These are phyloP conservation scores for Sphaerophoria rueppellii DNA, from an alignment of 2,888 invertebrate genomes.

Conservation along the genomic window DNA sequence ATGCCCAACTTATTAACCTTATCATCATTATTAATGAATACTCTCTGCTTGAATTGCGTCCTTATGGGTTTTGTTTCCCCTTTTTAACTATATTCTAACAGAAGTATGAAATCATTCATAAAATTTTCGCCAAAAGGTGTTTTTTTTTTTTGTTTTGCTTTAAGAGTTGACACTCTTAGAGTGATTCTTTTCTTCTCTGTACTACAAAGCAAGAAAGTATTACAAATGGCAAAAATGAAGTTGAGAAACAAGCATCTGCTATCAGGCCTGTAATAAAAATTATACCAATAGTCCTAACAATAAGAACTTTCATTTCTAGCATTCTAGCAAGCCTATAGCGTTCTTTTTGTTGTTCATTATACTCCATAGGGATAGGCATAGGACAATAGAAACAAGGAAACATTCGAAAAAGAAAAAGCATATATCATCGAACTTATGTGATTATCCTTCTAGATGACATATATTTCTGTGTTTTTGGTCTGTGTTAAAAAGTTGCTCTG, in stretches of 20 bases:
- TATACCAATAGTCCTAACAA: slow-evolving; percentile 11
- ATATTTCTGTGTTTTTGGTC: slow-evolving; percentile 48
- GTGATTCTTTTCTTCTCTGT: too few relatives aligned
- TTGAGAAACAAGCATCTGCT: slow-evolving; percentile 27
- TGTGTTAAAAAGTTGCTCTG: slow-evolving; percentile 36
- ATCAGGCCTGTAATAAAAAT: slow-evolving; percentile 19
- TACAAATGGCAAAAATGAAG: neutral
- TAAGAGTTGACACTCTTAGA: too few relatives aligned
- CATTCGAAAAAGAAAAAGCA: slow-evolving; percentile 30
- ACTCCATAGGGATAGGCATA: slow-evolving; percentile 15
- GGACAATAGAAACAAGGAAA: neutral
- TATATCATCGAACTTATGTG: slow-evolving; percentile 67
- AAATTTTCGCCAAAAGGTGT: too few relatives aligned
- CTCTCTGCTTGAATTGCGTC: too few relatives aligned
- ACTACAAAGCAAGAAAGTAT: neutral
- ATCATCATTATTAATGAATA: too few relatives aligned
- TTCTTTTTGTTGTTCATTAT: neutral
- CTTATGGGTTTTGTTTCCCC: too few relatives aligned
- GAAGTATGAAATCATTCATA: too few relatives aligned
- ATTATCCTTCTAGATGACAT: slow-evolving; percentile 64
- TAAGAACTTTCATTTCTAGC: slow-evolving; percentile 9
- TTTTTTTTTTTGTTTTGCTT: too few relatives aligned
- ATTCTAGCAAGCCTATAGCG: neutral
- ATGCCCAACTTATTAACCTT: too few relatives aligned
- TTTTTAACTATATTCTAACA: too few relatives aligned